Base-by-base conservation (phyloP, 2,113 vertebrate species). In the Calyptomena viridis region DNA sequence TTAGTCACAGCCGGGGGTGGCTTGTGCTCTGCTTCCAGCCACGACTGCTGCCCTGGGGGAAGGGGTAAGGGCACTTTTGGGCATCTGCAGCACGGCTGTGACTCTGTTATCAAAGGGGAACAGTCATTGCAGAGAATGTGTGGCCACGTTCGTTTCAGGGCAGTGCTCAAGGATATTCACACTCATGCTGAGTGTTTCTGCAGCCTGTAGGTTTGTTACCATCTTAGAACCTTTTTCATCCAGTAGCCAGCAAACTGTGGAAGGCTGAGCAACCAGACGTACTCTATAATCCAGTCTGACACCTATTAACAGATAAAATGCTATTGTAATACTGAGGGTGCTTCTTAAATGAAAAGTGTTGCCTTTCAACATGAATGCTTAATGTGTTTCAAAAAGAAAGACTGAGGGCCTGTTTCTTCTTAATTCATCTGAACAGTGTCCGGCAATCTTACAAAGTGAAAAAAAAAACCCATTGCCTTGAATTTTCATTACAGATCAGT, bases 401-500 rank as follows among this genome's bases (percentile, higher is more conserved):
- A 93, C 50, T 37, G 62, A 82, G 71, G 21, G 60, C 33, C 35
- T 75, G 44, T 44, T 44, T 72, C 69, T 89, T 84, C 87, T 55
- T 67, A 52, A 75, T n/a, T 82, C 28, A 52, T 67, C 52, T 79
- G 15, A 87, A 81, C 27, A 87, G 81, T 39, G 84, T 33, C 60
- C 84, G 93, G 90, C 62, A 91, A 68, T 55, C 58, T 63, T 64
- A 91, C 62, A 64, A 82, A 93, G 35, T n/a, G 49, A 50, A 87
- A 93, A 96, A 76, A 77, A 12, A 0, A 4, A 23, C 6, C 47
- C 37, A 42, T n/a, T 50, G 47, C 52, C 84, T 72, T 89, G 84
- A 72, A 78, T 91, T 93, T 78, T 87, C 66, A 84, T 82, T 75
- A 78, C 50, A 33, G 50, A 37, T 87, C 37, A 87, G 35, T 31